A percentile compares a stretch with the other conserved stretches of the same genome.
Conservation (phyloP, 1,140 invertebrate genomes). For the Aphelenchoides avenae region DNA sequence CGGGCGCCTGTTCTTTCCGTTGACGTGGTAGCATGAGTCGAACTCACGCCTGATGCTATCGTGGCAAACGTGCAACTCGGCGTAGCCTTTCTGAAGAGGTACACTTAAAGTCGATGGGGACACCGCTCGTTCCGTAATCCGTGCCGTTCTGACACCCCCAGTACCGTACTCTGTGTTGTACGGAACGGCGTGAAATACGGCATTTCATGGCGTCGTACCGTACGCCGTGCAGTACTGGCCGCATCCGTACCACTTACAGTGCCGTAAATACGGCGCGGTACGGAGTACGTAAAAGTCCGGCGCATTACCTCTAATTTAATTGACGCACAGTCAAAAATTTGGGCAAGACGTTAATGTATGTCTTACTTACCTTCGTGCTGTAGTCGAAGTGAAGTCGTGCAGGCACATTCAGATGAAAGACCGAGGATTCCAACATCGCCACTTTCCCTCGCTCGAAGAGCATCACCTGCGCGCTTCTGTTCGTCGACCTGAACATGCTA, state of each 20-base stretch:
- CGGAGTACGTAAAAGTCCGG: no score
- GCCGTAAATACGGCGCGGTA: no score
- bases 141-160: no score
- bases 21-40: conserved; percentile 23
- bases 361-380: conserved; percentile 23
- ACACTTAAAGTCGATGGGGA: no score
- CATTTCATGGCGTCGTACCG: no score
- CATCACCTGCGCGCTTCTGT: conserved; percentile 22
- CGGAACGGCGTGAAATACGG: no score
- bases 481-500: conserved; percentile 25
- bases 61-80: conserved; percentile 43
- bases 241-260: no score
- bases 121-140: no score
- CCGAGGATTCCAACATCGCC: conserved; percentile 41
- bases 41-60: conserved; percentile 45
- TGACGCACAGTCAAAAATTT: background rate
- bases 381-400: conserved; percentile 48
- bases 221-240: no score
- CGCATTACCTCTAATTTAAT: no score
- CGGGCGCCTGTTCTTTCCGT: conserved; percentile 7
- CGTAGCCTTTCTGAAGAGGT: conserved; percentile 25
- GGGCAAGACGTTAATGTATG: no score
- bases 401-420: conserved; percentile 40
- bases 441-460: conserved; percentile 31
- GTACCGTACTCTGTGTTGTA: no score